phyloP scores from a whole-genome alignment of 2,113 vertebrate genomes.

The Aramus guarauna region DNA sequence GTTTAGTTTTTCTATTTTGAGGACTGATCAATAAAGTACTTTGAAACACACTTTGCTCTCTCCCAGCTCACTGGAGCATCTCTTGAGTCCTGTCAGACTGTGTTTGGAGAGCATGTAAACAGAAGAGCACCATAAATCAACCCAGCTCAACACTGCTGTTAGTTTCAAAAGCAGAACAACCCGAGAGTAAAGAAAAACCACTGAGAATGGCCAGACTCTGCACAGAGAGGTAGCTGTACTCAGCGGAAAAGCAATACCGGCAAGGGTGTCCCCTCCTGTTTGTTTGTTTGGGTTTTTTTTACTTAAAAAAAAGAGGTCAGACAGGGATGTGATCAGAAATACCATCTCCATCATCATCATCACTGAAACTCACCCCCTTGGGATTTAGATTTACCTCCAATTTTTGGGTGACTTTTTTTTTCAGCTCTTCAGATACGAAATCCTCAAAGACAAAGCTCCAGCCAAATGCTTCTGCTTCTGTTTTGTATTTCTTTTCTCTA shows the following conservation, averaged over 20 bases:
- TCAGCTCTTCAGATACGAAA: constrained; percentile 87
- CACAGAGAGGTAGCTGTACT: not conserved
- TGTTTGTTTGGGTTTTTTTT: too few species aligned
- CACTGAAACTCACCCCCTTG: not conserved
- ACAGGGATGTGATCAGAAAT: not conserved
- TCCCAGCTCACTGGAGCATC: not conserved
- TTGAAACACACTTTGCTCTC: not conserved
- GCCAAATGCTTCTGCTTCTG: constrained; percentile 90
- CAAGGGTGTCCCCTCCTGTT: not conserved
- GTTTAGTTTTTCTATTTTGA: not conserved
- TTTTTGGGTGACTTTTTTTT: constrained; percentile 84
- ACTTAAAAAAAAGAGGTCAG: not conserved
- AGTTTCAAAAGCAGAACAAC: not conserved
- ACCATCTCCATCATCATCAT: not conserved
- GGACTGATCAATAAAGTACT: not conserved
- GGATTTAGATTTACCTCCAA: constrained; percentile 82
- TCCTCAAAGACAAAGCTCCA: constrained; percentile 99
- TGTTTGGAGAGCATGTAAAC: not conserved
- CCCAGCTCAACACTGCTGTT: not conserved
- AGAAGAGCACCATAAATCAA: not conserved
- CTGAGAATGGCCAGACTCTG: not conserved
- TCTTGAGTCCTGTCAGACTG: not conserved
- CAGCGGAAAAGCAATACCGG: not conserved
- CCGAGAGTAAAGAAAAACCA: not conserved
- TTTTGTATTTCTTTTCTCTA: constrained; percentile 86